These are phyloP conservation scores for Manis crassicaudata DNA, from an alignment of 2,797 vertebrate genomes.

Conservation along the genomic window DNA sequence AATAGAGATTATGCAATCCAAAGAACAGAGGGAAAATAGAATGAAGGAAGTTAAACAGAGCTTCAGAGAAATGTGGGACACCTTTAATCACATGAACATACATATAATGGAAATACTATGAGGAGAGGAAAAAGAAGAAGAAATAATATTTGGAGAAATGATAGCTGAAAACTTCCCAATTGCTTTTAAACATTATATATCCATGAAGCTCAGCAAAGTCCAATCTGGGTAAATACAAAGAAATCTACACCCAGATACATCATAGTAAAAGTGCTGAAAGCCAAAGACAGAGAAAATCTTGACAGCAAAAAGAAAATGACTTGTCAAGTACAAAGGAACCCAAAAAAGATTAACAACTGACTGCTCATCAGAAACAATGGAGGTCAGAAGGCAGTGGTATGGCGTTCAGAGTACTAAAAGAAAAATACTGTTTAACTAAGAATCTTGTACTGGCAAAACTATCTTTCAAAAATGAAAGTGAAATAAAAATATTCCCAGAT, in stretches of 20 bases:
- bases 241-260: not conserved
- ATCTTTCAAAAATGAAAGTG: constrained; percentile 9
- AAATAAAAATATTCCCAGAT: not conserved
- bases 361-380: not conserved
- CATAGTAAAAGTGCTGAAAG: not conserved
- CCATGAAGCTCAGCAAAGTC: not conserved
- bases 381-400: not conserved
- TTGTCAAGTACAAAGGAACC: not conserved
- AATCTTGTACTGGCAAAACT: constrained; percentile 1
- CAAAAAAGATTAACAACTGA: not conserved
- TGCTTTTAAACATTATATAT: not conserved
- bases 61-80: not conserved
- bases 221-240: not conserved
- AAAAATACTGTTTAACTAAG: not conserved
- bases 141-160: constrained; percentile 7
- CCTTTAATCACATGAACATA: not conserved
- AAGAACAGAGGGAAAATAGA: not conserved
- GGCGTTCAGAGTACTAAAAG: not conserved
- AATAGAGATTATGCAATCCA: not conserved
- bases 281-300: not conserved
- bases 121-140: not conserved
- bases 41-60: not conserved
- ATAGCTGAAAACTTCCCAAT: not conserved
- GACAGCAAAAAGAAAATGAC: not conserved
- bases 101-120: not conserved